phyloP scores from a whole-genome alignment of 1,140 invertebrate species.

The Lucilia sericata region DNA sequence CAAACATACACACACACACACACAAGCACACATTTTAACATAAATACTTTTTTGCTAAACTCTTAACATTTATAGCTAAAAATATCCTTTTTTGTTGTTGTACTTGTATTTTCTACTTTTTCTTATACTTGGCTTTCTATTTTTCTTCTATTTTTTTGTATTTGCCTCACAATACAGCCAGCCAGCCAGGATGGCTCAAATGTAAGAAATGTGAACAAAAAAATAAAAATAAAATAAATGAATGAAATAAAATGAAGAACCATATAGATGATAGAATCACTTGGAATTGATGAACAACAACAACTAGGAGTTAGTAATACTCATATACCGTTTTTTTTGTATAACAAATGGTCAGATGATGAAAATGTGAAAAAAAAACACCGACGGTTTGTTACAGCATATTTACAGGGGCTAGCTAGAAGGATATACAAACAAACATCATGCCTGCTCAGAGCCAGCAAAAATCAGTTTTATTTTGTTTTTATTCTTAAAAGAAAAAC shows the following conservation, averaged over 20 bases:
- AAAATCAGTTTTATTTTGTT: neutral
- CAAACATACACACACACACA: neutral
- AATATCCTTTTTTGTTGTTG: neutral
- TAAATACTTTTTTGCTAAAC: neutral
- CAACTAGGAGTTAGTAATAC: neutral
- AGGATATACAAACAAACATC: neutral
- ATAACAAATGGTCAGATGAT: neutral
- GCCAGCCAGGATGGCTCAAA: conserved; percentile 18
- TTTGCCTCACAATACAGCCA: neutral
- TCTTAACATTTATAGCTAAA: neutral
- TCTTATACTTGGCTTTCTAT: neutral
- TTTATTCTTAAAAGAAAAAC: neutral
- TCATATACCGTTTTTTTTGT: neutral
- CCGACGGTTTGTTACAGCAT: neutral
- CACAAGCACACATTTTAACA: neutral
- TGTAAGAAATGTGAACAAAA: neutral
- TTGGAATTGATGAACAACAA: conserved; percentile 14
- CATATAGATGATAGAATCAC: neutral
- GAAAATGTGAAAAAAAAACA: neutral
- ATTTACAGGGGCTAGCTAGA: neutral
- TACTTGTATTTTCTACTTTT: neutral
- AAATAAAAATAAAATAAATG: neutral
- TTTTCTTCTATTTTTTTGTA: neutral
- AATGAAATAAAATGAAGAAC: neutral
- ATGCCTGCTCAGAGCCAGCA: neutral